Conservation (phyloP, 2,797 vertebrate genomes). For the Mormyrops attenuatus region DNA sequence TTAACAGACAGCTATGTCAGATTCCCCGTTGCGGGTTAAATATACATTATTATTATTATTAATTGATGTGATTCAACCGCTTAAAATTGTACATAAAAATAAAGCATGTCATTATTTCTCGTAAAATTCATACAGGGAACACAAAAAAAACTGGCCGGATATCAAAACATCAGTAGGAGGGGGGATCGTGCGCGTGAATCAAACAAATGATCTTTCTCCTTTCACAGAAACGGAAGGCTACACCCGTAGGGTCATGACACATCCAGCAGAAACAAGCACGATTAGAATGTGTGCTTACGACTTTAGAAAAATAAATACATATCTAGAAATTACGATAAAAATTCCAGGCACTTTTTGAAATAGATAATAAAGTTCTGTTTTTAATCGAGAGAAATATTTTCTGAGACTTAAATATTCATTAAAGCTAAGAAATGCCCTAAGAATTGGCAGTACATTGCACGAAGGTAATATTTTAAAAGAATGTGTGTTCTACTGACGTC, state of each 20-base stretch:
- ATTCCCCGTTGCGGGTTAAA: background rate
- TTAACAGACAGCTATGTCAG: background rate
- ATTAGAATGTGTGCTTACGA: slow-evolving; percentile 36
- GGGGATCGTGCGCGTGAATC: slow-evolving; percentile 52
- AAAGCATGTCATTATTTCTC: background rate
- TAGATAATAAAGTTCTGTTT: background rate
- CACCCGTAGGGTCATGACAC: slow-evolving; percentile 35
- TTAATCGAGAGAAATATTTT: background rate
- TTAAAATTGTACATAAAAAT: background rate
- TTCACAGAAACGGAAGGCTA: slow-evolving; percentile 53
- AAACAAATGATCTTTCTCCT: slow-evolving; percentile 47
- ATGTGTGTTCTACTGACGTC: background rate
- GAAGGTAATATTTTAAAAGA: background rate
- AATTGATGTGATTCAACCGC: background rate
- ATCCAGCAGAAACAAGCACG: slow-evolving; percentile 26
- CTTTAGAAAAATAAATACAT: slow-evolving; percentile 57
- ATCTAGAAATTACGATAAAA: slow-evolving; percentile 47
- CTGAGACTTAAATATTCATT: background rate
- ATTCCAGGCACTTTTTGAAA: slow-evolving; percentile 55
- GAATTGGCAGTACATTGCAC: slow-evolving; percentile 9
- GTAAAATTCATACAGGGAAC: background rate
- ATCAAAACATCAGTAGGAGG: background rate
- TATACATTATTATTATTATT: background rate
- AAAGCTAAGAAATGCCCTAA: background rate
- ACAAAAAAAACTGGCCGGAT: background rate